A percentile compares a stretch with the other conserved stretches of the same genome.
Evolutionary conservation across 1,140 invertebrate genomes (phyloP).

Genomic region (Cotesia typhae): DNA sequence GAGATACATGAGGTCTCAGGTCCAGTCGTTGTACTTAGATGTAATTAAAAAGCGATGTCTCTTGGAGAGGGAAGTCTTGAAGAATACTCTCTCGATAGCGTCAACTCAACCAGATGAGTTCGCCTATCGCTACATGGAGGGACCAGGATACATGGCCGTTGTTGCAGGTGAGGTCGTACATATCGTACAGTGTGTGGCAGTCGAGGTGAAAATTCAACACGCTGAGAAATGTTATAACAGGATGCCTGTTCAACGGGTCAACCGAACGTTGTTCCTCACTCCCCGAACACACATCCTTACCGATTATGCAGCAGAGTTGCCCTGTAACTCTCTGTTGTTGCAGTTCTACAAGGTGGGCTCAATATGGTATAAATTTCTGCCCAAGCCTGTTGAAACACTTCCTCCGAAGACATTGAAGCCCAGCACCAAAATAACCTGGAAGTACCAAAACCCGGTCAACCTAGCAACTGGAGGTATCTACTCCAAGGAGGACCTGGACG

Average conservation of each 20-base stretch:
- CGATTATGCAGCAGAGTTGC: slow-evolving; percentile 1
- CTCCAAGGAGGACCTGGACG: too few relatives aligned
- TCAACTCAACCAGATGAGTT: too few relatives aligned
- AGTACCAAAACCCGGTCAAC: too few relatives aligned
- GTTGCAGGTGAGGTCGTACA: too few relatives aligned
- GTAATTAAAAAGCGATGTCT: slow-evolving; percentile 11
- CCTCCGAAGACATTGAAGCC: background rate
- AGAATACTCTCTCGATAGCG: too few relatives aligned
- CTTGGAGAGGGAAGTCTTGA: slow-evolving; percentile 27
- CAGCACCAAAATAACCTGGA: too few relatives aligned
- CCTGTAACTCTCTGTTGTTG: slow-evolving; percentile 27
- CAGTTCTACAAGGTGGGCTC: slow-evolving; percentile 29
- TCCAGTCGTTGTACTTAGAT: slow-evolving; percentile 30
- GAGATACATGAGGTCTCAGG: slow-evolving; percentile 22
- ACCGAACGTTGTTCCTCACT: slow-evolving; percentile 30
- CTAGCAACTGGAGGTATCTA: too few relatives aligned
- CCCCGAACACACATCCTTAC: slow-evolving; percentile 37
- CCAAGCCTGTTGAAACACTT: slow-evolving; percentile 8
- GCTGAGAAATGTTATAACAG: slow-evolving; percentile 39
- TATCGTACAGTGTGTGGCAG: too few relatives aligned
- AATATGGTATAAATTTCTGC: slow-evolving; percentile 28
- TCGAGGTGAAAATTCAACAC: slow-evolving; percentile 25
- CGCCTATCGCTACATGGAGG: too few relatives aligned
- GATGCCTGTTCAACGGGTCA: slow-evolving; percentile 31
- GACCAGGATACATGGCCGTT: too few relatives aligned